Evolutionary conservation across 2,113 vertebrate species (phyloP).

Genomic region (Pachyramphus minor): DNA sequence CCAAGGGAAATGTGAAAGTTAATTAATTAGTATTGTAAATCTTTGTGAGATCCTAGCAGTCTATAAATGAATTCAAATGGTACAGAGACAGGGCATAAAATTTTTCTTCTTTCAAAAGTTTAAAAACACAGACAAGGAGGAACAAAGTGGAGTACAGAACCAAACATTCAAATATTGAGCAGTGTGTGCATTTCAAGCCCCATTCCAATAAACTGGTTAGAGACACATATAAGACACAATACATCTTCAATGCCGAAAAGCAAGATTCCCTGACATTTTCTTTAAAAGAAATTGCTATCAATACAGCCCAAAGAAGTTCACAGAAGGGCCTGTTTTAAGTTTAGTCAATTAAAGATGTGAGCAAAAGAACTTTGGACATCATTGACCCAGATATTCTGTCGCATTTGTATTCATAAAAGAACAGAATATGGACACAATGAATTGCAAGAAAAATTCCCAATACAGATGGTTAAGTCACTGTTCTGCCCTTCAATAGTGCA

Average conservation of each 20-base stretch:
- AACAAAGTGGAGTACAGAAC: background rate
- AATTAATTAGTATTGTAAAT: conserved; percentile 61
- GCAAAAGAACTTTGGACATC: conserved; percentile 62
- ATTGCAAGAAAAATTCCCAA: conserved; percentile 57
- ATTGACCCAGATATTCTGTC: conserved; percentile 62
- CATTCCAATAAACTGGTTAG: background rate
- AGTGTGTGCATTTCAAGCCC: background rate
- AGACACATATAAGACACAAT: background rate
- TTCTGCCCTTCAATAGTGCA: conserved; percentile 50
- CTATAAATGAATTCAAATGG: conserved; percentile 35
- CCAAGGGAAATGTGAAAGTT: conserved; percentile 41
- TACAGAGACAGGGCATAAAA: conserved; percentile 9
- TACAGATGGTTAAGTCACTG: conserved; percentile 38
- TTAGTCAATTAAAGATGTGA: conserved; percentile 67
- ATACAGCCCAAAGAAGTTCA: conserved; percentile 43
- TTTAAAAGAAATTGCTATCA: conserved; percentile 42
- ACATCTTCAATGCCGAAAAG: conserved; percentile 6
- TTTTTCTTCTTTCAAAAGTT: background rate
- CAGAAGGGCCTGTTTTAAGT: conserved; percentile 56
- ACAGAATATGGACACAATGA: conserved; percentile 38
- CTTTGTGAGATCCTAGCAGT: background rate
- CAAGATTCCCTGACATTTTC: conserved; percentile 5
- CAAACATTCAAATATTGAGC: background rate
- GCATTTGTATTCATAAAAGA: conserved; percentile 65
- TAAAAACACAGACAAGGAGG: background rate